Evolutionary conservation across 2,888 invertebrate genomes (phyloP).

Genomic region (Drosophila maculinotata): DNA sequence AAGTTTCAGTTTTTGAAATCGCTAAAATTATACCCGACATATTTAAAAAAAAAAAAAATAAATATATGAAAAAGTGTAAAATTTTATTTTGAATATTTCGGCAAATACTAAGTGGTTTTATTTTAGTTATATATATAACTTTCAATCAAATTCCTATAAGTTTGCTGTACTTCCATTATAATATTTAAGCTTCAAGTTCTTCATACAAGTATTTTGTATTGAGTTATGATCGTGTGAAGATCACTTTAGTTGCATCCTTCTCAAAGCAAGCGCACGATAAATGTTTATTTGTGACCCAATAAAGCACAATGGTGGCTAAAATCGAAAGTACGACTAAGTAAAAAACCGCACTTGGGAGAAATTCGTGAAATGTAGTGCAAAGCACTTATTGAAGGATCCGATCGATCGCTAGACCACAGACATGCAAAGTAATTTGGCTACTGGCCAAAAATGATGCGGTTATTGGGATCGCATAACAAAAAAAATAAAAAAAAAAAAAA

Average conservation of each 20-base stretch:
- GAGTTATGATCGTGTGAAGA: constrained; percentile 13
- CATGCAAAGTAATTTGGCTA: constrained; percentile 61
- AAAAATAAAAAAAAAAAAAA: neutral
- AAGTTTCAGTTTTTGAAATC: no score
- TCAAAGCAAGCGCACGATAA: constrained; percentile 22
- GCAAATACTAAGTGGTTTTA: no score
- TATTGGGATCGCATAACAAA: constrained; percentile 3
- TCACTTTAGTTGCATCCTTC: constrained; percentile 9
- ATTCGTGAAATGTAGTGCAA: constrained; percentile 34
- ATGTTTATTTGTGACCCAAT: constrained; percentile 57
- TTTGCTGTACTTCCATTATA: no score
- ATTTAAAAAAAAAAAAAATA: no score
- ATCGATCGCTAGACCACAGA: constrained; percentile 69
- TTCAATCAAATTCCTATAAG: no score
- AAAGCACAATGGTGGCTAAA: constrained; percentile 52
- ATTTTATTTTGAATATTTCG: no score
- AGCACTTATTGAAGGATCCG: constrained; percentile 21
- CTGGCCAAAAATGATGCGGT: constrained; percentile 35
- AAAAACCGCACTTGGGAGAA: constrained; percentile 52
- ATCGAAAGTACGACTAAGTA: constrained; percentile 61
- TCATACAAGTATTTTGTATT: neutral
- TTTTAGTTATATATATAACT: no score
- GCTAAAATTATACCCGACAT: no score
- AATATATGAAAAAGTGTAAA: no score
- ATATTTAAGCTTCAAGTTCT: no score